Evolutionary conservation across 2,113 vertebrate genomes (phyloP), one percentile per base, ranked within the genome.

Genomic region (Salvelinus namaycush): DNA sequence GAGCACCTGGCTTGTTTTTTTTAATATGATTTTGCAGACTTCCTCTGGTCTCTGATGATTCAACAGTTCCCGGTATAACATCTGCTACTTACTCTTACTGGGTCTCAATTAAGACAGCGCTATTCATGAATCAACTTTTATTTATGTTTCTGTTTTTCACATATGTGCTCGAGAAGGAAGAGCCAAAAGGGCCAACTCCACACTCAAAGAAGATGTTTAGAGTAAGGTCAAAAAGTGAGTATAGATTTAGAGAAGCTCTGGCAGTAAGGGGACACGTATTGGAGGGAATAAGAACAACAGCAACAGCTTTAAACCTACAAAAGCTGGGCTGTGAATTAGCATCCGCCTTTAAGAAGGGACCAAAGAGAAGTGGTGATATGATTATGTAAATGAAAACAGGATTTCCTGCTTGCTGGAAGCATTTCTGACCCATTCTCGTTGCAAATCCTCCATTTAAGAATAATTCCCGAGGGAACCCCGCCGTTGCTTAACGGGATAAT

Each of bases 361-460:
- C 75, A 24, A 77, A 82, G 77, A 89, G 87, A 89, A 88, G n/a
- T n/a, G n/a, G 85, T 87, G 91, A 89, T 90, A 89, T 89, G 91
- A 92, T 93, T 92, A 93, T 93, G 91, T 91, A 92, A 92, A 93
- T 93, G 89, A 90, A 90, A 93, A 91, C 89, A 93, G 90, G 90
- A 92, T 93, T 92, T 92, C 91, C 92, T 91, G 89, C 90, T 85
- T 89, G 91, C 92, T 89, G 83, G 87, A 90, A 88, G 87, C 88
- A 75, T 77, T 87, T 84, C 89, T 88, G 89, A 92, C 89, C 90
- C 90, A 79, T 91, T 92, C 90, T 90, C 89, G 86, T 93, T 89
- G 89, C 90, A 92, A 93, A 92, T 92, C 90, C 92, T 89, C 89
- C 90, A 91, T 93, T 93, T 92, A 92, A 92, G 91, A 91, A 83